Conservation (phyloP, 2,888 invertebrate species). For the Xylocampa areola region DNA sequence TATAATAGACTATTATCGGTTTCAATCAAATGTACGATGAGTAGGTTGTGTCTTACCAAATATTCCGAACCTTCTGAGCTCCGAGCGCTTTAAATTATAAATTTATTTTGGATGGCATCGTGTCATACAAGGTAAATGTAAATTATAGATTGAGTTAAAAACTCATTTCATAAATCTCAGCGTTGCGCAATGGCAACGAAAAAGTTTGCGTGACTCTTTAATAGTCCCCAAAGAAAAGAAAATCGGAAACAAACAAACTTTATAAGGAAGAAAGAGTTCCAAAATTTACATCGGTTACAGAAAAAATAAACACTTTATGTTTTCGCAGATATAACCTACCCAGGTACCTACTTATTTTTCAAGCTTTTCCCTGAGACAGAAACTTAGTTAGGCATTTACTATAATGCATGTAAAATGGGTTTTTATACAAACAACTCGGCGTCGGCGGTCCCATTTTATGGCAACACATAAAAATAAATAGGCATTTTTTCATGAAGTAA, state of each 20-base stretch:
- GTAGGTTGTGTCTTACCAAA: too few species aligned
- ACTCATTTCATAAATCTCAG: too few species aligned
- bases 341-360: conserved; percentile 8
- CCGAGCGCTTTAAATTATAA: too few species aligned
- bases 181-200: too few species aligned
- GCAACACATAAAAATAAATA: conserved; percentile 55
- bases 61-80: too few species aligned
- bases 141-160: too few species aligned
- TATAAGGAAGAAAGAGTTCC: neutral
- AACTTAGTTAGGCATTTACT: conserved; percentile 50
- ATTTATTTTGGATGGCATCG: too few species aligned
- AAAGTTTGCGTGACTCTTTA: too few species aligned
- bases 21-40: too few species aligned
- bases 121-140: too few species aligned
- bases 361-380: conserved; percentile 4
- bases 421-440: conserved; percentile 55
- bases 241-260: too few species aligned
- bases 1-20: too few species aligned
- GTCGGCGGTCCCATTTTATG: conserved; percentile 45
- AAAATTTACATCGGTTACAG: conserved; percentile 11
- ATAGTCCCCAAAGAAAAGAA: conserved; percentile 1
- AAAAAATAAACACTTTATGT: conserved; percentile 21
- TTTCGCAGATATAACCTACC: conserved; percentile 19
- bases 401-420: conserved; percentile 53
- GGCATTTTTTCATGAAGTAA: conserved; percentile 44